phyloP scores from a whole-genome alignment of 2,888 invertebrate species.

The Steromphala cineraria region DNA sequence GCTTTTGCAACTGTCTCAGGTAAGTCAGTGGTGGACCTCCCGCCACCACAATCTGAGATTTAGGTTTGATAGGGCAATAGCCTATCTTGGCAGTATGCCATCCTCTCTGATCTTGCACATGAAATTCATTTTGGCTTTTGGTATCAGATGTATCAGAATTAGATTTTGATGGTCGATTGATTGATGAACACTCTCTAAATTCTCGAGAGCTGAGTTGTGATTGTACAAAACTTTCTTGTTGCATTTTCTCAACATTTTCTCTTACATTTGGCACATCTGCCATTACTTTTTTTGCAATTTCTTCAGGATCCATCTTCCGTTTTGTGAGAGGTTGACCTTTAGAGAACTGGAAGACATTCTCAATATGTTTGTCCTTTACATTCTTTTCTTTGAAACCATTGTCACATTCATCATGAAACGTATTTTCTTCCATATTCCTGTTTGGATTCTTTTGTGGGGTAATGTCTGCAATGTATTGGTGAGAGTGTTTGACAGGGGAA shows the following conservation, averaged over 20 bases:
- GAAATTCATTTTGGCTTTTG: too few relatives aligned
- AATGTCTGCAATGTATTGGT: too few relatives aligned
- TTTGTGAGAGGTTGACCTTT: not conserved
- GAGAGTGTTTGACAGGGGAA: too few relatives aligned
- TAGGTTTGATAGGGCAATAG: not conserved
- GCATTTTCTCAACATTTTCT: constrained; percentile 61
- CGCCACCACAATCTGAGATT: not conserved
- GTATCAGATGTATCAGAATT: too few relatives aligned
- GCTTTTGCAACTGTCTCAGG: not conserved
- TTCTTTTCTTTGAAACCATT: too few relatives aligned
- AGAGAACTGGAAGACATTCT: too few relatives aligned
- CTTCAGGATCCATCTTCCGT: constrained; percentile 45
- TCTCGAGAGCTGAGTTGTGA: constrained; percentile 49
- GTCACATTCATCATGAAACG: too few relatives aligned
- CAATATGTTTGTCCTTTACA: too few relatives aligned
- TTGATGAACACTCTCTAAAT: constrained; percentile 18
- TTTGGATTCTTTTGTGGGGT: too few relatives aligned
- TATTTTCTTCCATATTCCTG: too few relatives aligned
- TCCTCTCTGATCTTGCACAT: too few relatives aligned
- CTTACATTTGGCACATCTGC: constrained; percentile 62
- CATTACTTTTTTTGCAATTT: constrained; percentile 65
- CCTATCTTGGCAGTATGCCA: too few relatives aligned
- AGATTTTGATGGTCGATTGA: constrained; percentile 33
- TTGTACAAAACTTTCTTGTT: constrained; percentile 54
- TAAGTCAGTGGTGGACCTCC: not conserved